A percentile compares a stretch with the other conserved stretches of the same genome.
phyloP scores from a whole-genome alignment of 1,140 invertebrate species.

The Tribolium castaneum region DNA sequence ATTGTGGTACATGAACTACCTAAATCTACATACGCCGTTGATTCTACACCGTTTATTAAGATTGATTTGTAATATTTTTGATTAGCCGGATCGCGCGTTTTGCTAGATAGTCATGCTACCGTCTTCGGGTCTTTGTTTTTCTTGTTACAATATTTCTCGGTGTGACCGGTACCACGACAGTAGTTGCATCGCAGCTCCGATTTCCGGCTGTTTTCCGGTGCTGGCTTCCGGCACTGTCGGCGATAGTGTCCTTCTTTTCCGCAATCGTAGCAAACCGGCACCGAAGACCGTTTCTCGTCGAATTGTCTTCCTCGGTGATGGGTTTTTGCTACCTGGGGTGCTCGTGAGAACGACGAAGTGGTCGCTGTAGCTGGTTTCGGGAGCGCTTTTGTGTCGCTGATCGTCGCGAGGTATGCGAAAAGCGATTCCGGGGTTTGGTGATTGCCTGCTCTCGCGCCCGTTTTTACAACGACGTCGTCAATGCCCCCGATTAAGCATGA shows the following conservation, averaged over 20 bases:
- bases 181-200: no score
- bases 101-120: neutral
- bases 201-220: no score
- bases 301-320: no score
- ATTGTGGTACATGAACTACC: neutral
- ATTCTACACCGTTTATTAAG: neutral
- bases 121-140: neutral
- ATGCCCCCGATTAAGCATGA: conserved; percentile 60
- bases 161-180: neutral
- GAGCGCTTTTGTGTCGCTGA: neutral
- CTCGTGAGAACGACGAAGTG: no score
- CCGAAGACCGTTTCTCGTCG: no score
- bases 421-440: conserved; percentile 41
- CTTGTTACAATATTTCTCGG: neutral
- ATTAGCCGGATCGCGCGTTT: neutral
- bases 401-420: conserved; percentile 26
- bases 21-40: neutral
- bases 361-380: neutral
- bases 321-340: no score
- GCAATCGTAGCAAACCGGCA: no score
- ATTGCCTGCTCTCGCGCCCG: conserved; percentile 44
- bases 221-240: no score
- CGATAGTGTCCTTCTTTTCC: no score
- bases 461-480: conserved; percentile 34
- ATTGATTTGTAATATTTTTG: neutral